Base-by-base conservation (phyloP, 2,797 vertebrate species). In the Tinamus major region DNA sequence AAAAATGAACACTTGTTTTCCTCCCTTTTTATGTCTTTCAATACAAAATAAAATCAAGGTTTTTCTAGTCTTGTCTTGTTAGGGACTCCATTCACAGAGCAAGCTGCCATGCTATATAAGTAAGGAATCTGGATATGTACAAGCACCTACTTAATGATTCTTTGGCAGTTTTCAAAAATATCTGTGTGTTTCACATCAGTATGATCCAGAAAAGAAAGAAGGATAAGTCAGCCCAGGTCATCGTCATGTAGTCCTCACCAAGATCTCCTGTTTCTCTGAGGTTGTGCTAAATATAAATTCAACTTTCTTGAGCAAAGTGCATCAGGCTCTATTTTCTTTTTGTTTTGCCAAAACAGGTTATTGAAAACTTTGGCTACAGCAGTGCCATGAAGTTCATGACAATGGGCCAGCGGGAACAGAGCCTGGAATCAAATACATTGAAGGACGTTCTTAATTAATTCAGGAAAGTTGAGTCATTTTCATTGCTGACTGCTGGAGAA, bases 171-270 rank as follows among this genome's bases (percentile, higher is more conserved):
- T 97, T 97, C 97, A 97, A 91, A 97, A 92, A 97, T 97, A 97
- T 98, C 98, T 98, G 96, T 93, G 97, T 97, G 93, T 98, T 98
- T 96, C 97, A 98, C 93, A 97, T 98, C 98, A 99, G 67, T 59
- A 95, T 97, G 97, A 98, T 98, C 98, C 98, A 98, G 97, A 98
- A 98, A 98, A 86, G 10, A 96, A 93, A 85, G 86, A 95, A 46
- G 65, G 82, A 71, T 85, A 86, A 94, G 96, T 97, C 97, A 97
- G 92, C 48, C 89, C 53, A 95, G 97, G 96, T 97, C 94, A 92
- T 91, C 82, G 85, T 96, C 95, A 76, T 83, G 33, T 74, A 91
- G 89, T 83, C 89, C 94, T 96, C 96, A 90, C 27, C 95, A 81
- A 89, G 61, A 75, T 94, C 70, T 97, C 88, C 85, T 70, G 48